A percentile compares a stretch with the other conserved stretches of the same genome.
Evolutionary conservation across 2,797 vertebrate species (phyloP).

Genomic region (Allobates femoralis): DNA sequence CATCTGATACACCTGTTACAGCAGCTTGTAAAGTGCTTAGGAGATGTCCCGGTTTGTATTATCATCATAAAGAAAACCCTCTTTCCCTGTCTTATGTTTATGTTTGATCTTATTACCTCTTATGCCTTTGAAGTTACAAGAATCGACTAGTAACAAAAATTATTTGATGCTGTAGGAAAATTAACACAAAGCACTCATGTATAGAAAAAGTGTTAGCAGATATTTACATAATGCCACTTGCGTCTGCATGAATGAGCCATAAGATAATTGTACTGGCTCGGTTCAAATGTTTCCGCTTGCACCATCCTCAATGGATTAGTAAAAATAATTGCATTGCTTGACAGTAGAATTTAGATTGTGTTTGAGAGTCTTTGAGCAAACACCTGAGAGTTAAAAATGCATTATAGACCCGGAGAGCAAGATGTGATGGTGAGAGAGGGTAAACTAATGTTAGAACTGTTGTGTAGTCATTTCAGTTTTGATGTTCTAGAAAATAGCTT

Average conservation of each 20-base stretch:
- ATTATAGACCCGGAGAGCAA: slow-evolving; percentile 63
- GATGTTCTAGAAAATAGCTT: slow-evolving; percentile 63
- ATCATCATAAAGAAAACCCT: background rate
- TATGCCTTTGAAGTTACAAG: slow-evolving; percentile 49
- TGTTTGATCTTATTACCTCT: slow-evolving; percentile 58
- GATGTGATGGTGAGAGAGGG: slow-evolving; percentile 66
- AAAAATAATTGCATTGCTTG: slow-evolving; percentile 72
- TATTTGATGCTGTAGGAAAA: slow-evolving; percentile 67
- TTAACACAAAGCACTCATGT: slow-evolving; percentile 66
- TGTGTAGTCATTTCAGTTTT: slow-evolving; percentile 68
- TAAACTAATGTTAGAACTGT: slow-evolving; percentile 62
- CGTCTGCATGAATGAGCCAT: slow-evolving; percentile 67
- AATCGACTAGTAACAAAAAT: slow-evolving; percentile 67
- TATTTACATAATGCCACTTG: slow-evolving; percentile 71
- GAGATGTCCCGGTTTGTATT: background rate
- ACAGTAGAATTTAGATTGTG: slow-evolving; percentile 70
- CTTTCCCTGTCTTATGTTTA: slow-evolving; percentile 51
- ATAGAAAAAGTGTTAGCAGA: slow-evolving; percentile 68
- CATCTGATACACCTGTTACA: background rate
- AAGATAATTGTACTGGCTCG: slow-evolving; percentile 69
- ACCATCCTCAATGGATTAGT: slow-evolving; percentile 70
- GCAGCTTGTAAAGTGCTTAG: background rate
- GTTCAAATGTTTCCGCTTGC: slow-evolving; percentile 69
- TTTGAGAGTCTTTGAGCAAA: slow-evolving; percentile 73
- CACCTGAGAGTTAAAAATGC: slow-evolving; percentile 72